These are phyloP conservation scores for Otolemur garnettii DNA, from an alignment of 2,113 vertebrate species.

Conservation along the genomic window DNA sequence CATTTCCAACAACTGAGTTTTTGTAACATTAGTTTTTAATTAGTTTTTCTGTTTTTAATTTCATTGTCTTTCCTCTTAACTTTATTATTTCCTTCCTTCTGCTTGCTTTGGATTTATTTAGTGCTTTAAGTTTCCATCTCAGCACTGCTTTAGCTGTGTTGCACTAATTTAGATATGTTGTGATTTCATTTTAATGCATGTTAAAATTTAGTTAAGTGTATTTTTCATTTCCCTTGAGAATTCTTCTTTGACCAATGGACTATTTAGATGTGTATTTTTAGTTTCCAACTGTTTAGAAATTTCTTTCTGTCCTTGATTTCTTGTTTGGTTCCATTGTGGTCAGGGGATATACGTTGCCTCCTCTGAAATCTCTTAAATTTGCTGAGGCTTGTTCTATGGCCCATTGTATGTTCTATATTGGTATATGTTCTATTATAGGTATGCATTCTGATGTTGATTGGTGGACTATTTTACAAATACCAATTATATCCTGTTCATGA, in stretches of 20 bases:
- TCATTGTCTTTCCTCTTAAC: not conserved
- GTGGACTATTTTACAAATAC: not conserved
- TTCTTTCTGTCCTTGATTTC: not conserved
- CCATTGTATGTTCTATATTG: not conserved
- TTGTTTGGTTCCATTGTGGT: not conserved
- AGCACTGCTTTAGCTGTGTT: not conserved
- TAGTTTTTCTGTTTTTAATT: not conserved
- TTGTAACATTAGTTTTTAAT: not conserved
- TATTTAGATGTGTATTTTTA: not conserved
- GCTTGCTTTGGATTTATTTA: not conserved
- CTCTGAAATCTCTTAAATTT: constrained; percentile 7
- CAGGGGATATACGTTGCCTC: not conserved
- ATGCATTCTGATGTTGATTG: not conserved
- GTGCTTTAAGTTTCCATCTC: not conserved
- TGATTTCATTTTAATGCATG: not conserved
- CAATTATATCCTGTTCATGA: not conserved
- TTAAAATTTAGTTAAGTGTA: not conserved
- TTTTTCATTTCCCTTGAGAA: not conserved
- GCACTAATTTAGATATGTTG: not conserved
- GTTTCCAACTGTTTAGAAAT: not conserved
- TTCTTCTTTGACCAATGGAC: not conserved
- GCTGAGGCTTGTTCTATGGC: not conserved
- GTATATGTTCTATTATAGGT: not conserved
- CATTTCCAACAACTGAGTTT: not conserved
- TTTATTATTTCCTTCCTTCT: not conserved